Evolutionary conservation across 2,113 vertebrate species (phyloP).

Genomic region (Corythornis madagascariensis): DNA sequence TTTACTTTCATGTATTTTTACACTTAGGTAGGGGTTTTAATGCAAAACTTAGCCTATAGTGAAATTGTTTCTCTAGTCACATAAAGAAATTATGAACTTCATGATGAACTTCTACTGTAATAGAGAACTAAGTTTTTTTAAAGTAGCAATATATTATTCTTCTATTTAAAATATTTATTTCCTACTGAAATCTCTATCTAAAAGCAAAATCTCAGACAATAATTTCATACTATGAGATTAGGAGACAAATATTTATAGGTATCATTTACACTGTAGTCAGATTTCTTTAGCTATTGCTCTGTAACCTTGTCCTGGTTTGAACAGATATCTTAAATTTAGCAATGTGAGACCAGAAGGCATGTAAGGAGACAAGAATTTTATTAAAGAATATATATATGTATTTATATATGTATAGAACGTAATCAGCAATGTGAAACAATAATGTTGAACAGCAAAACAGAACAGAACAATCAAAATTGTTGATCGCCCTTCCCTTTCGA

Average conservation of each 20-base stretch:
- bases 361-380: no score
- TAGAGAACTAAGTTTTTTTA: background rate
- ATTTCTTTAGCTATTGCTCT: background rate
- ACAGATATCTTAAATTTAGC: no score
- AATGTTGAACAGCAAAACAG: no score
- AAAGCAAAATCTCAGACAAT: background rate
- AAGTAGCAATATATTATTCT: background rate
- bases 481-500: no score
- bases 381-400: no score
- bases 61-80: background rate
- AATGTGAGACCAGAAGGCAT: no score
- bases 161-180: background rate
- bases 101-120: fast-evolving
- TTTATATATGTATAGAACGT: no score
- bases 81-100: background rate
- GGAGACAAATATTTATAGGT: background rate
- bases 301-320: background rate
- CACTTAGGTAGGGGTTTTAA: background rate
- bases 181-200: background rate
- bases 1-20: background rate
- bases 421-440: no score
- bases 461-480: no score
- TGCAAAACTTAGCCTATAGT: background rate
- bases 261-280: background rate
- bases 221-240: background rate